These are phyloP conservation scores for Coenonympha arcania DNA, from an alignment of 2,888 invertebrate genomes.

Conservation along the genomic window DNA sequence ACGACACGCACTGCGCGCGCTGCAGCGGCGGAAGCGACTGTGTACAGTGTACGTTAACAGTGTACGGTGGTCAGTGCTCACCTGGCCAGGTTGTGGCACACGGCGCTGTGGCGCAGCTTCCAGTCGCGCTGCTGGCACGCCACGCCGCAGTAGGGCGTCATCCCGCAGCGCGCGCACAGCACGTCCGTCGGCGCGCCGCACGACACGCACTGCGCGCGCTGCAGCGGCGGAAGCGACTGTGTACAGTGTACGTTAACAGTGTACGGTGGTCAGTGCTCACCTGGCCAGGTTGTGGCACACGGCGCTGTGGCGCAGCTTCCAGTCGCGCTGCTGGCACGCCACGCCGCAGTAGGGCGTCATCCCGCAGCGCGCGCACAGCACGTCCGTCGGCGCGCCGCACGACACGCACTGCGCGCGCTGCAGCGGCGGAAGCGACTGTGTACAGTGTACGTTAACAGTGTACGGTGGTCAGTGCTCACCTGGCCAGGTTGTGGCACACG, in stretches of 20 bases:
- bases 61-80: background rate
- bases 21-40: conserved; percentile 52
- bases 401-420: conserved; percentile 47
- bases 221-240: conserved; percentile 52
- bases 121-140: conserved; percentile 54
- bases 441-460: conserved; percentile 25
- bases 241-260: conserved; percentile 26
- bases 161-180: conserved; percentile 50
- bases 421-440: conserved; percentile 50
- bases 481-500: background rate
- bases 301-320: conserved; percentile 42
- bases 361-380: conserved; percentile 50
- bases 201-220: conserved; percentile 45
- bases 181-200: conserved; percentile 44
- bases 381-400: conserved; percentile 43
- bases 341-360: conserved; percentile 56
- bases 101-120: conserved; percentile 39
- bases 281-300: background rate
- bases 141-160: conserved; percentile 56
- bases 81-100: background rate
- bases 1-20: conserved; percentile 46
- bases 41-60: conserved; percentile 27
- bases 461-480: background rate
- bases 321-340: conserved; percentile 51
- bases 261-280: background rate